phyloP scores from a whole-genome alignment of 2,888 invertebrate species.

The Patella pellucida region DNA sequence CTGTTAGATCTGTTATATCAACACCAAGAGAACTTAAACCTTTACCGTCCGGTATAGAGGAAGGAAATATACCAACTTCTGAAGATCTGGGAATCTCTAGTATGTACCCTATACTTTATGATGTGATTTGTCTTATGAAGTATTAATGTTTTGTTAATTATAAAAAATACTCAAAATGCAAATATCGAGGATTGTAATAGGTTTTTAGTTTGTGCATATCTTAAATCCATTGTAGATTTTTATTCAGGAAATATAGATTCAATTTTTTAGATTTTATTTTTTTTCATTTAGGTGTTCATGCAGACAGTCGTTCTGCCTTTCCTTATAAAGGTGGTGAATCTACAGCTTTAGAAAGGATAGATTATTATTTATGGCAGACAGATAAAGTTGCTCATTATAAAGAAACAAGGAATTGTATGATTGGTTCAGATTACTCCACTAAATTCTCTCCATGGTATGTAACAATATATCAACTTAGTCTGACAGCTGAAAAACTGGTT shows the following conservation, averaged over 20 bases:
- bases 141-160: too few relatives aligned
- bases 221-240: too few relatives aligned
- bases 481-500: too few relatives aligned
- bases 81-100: conserved; percentile 47
- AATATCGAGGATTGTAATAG: too few relatives aligned
- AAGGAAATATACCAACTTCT: conserved; percentile 49
- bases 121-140: background rate
- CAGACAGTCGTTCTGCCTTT: conserved; percentile 50
- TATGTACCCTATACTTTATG: conserved; percentile 19
- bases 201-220: too few relatives aligned
- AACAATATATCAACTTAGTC: too few relatives aligned
- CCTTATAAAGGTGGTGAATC: conserved; percentile 63
- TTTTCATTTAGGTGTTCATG: conserved; percentile 15
- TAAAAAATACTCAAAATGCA: too few relatives aligned
- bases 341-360: conserved; percentile 50
- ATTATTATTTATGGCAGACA: conserved; percentile 61
- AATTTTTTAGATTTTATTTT: too few relatives aligned
- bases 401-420: conserved; percentile 63
- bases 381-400: conserved; percentile 61
- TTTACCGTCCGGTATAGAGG: conserved; percentile 53
- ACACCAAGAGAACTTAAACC: conserved; percentile 55
- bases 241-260: too few relatives aligned
- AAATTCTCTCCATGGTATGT: conserved; percentile 63
- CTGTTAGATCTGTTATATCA: conserved; percentile 44
- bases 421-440: conserved; percentile 65